A percentile compares a stretch with the other conserved stretches of the same genome.
phyloP scores from a whole-genome alignment of 2,797 vertebrate species.

The Liparis tanakae region DNA sequence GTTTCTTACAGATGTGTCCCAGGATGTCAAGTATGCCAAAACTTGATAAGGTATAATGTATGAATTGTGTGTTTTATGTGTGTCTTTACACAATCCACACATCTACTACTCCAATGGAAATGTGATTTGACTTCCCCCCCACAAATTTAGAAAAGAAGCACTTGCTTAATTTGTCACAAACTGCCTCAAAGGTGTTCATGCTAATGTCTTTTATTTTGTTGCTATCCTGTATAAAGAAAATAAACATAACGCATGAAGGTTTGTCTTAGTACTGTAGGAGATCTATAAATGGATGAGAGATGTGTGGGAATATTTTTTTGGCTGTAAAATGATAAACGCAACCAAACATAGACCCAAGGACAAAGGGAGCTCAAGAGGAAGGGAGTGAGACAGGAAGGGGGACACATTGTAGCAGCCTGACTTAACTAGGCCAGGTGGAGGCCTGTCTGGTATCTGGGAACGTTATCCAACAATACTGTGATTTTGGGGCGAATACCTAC shows the following conservation, averaged over 20 bases:
- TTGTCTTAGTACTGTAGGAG: neutral
- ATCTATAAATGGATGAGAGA: neutral
- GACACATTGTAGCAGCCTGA: neutral
- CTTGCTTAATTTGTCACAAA: neutral
- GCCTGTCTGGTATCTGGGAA: constrained; percentile 1
- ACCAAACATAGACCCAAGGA: constrained; percentile 22
- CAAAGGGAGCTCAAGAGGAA: constrained; percentile 39
- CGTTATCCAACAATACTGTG: neutral
- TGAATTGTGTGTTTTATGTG: constrained; percentile 1
- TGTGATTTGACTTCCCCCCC: neutral
- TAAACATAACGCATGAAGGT: neutral
- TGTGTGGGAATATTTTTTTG: neutral
- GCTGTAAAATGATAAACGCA: constrained; percentile 24
- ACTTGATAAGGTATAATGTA: constrained; percentile 90
- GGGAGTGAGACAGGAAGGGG: constrained; percentile 34
- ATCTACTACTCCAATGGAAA: neutral
- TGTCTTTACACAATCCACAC: neutral
- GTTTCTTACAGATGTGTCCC: constrained; percentile 87
- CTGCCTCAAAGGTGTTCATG: neutral
- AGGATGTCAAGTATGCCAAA: constrained; percentile 94
- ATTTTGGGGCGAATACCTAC: constrained; percentile 1
- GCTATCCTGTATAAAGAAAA: neutral
- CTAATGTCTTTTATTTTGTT: neutral
- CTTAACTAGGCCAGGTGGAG: constrained; percentile 9
- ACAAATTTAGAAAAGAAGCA: neutral